These are phyloP conservation scores for Gastrophryne carolinensis DNA, from an alignment of 2,797 vertebrate genomes.

Conservation along the genomic window DNA sequence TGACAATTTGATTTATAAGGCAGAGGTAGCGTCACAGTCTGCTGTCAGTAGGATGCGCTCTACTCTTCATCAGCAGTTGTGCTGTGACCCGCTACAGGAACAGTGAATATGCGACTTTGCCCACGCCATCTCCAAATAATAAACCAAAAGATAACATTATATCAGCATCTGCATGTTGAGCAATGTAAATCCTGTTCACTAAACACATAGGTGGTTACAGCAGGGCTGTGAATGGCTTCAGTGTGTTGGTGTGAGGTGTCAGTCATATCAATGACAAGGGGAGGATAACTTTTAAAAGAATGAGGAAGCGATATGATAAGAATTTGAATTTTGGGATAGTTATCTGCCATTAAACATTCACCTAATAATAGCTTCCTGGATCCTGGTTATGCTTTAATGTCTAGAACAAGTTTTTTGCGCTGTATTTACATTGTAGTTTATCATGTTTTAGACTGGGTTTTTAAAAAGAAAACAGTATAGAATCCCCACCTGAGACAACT, in stretches of 20 bases:
- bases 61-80: neutral
- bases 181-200: neutral
- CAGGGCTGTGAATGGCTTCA: constrained; percentile 15
- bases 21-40: neutral
- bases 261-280: neutral
- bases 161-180: neutral
- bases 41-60: neutral
- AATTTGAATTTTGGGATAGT: neutral
- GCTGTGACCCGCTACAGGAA: neutral
- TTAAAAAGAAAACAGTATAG: no score
- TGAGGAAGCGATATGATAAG: no score
- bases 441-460: no score
- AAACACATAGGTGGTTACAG: neutral
- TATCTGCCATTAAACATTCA: neutral
- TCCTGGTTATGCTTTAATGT: neutral
- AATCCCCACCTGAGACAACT: no score
- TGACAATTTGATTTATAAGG: neutral
- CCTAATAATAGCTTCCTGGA: neutral
- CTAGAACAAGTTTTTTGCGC: no score
- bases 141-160: constrained; percentile 19
- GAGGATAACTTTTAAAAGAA: neutral
- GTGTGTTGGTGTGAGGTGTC: constrained; percentile 8
- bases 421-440: no score
- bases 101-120: neutral
- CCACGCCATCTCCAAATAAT: neutral